Conservation (phyloP, 2,888 invertebrate genomes). For the Drosophila ezoana region DNA sequence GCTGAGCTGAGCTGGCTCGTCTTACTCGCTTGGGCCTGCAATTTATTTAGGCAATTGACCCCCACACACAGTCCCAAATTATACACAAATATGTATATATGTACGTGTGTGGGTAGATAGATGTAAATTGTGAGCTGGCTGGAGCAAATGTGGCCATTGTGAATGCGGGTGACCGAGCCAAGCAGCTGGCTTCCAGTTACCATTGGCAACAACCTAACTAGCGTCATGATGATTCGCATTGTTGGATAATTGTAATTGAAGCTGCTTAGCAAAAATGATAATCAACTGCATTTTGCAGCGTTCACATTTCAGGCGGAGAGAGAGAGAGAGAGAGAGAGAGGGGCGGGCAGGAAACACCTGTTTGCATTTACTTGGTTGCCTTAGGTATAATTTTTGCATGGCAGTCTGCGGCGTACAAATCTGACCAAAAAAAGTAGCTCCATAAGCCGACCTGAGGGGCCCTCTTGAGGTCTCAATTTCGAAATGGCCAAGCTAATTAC, state of each 20-base stretch:
- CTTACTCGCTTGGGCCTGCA: conserved; percentile 23
- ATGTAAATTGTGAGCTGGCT: conserved; percentile 38
- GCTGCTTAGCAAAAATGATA: conserved; percentile 19
- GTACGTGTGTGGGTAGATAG: not conserved
- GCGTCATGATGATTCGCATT: conserved; percentile 19
- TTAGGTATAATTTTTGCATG: conserved; percentile 7
- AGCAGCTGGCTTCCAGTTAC: conserved; percentile 28
- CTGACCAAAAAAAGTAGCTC: conserved; percentile 32
- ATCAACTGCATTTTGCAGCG: conserved; percentile 13
- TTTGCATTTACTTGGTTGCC: conserved; percentile 29
- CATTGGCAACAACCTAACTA: conserved; percentile 23
- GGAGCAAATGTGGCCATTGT: conserved; percentile 9
- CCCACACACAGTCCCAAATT: not conserved
- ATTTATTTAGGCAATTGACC: conserved; percentile 22
- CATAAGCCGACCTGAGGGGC: conserved; percentile 15
- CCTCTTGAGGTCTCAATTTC: conserved; percentile 66
- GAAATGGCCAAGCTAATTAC: conserved; percentile 71
- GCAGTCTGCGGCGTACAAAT: conserved; percentile 54
- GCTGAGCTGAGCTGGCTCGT: conserved; percentile 16
- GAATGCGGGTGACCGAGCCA: conserved; percentile 5
- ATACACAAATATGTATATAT: not conserved
- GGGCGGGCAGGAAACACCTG: conserved; percentile 44
- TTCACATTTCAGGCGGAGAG: conserved; percentile 20
- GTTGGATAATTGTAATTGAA: conserved; percentile 43
- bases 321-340: too few species aligned